These are phyloP conservation scores for Uromys caudimaculatus DNA, from an alignment of 2,797 vertebrate species.

Conservation along the genomic window DNA sequence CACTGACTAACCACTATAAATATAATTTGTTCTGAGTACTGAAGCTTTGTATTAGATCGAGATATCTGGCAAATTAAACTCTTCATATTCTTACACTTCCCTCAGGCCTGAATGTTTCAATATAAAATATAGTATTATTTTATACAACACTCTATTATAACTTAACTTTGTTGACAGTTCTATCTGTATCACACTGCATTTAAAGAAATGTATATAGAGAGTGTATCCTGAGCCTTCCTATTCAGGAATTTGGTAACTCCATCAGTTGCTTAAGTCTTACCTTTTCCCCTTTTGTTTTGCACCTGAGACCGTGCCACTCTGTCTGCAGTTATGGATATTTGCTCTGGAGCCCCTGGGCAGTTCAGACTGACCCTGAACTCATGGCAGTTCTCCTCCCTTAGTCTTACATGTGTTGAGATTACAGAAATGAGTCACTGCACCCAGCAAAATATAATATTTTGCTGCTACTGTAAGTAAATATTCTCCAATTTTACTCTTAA, in stretches of 20 bases:
- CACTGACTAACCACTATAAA: background rate
- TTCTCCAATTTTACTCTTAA: conserved; percentile 21
- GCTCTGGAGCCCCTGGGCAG: background rate
- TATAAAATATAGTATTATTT: conserved; percentile 20
- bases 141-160: background rate
- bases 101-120: background rate
- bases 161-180: background rate
- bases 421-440: background rate
- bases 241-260: background rate
- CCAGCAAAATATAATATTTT: background rate
- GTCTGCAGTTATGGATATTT: background rate
- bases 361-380: background rate
- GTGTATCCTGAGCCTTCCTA: background rate
- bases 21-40: background rate
- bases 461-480: background rate
- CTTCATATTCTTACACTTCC: background rate
- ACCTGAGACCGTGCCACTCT: background rate
- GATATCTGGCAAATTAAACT: conserved; percentile 24
- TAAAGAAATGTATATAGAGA: background rate
- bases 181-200: background rate
- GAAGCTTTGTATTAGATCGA: background rate
- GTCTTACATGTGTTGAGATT: background rate
- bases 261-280: background rate
- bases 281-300: background rate
- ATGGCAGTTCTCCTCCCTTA: background rate